Base-by-base conservation (phyloP, 2,888 invertebrate genomes). In the Orchesella flavescens region DNA sequence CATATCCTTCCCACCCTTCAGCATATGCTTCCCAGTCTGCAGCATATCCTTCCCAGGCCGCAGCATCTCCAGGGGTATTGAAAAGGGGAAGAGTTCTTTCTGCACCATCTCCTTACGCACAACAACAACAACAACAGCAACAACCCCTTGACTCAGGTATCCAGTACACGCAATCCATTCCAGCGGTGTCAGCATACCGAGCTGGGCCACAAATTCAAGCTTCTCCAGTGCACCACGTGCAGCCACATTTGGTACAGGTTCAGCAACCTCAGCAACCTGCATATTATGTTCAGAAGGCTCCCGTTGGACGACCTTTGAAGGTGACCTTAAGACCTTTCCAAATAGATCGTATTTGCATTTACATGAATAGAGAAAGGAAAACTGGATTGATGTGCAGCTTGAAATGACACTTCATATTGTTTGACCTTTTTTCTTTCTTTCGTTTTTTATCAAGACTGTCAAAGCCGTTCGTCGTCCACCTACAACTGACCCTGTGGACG, bases 51-150 rank as follows among this genome's bases (percentile, higher is more conserved):
- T 34, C 17, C 1, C 19, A 43, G 12, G n/a, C 24, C 2, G 65
- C 66, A 12, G 43, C 66, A n/a, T 44, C 66, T 7, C 72, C 72
- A 13, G 72, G 55, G 15, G 79, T 80, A 17, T 55, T 88, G 55
- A 87, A 86, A 63, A 61, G 87, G 49, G 79, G 87, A 2, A 78
- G 87, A 10, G 84, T 88, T n/a, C 49, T 68, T 3, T 66, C 81
- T 15, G 75, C 80, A 15, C 74, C 75, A 44, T 71, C 77, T 19
- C 66, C 75, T 3, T 55, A 79, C 55, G 53, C 63, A 2, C 13
- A n/a, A 53, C 53, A 53, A 53, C 13, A 10, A 21, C 61, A 2
- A n/a, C 57, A 12, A 15, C 68, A 12, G 23, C 65, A 13, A 2
- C 76, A 21, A 66, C 74, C 43, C 23, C 74, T 4, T 74, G 65